phyloP scores from a whole-genome alignment of 2,888 invertebrate genomes.

The Macrophya annulata region DNA sequence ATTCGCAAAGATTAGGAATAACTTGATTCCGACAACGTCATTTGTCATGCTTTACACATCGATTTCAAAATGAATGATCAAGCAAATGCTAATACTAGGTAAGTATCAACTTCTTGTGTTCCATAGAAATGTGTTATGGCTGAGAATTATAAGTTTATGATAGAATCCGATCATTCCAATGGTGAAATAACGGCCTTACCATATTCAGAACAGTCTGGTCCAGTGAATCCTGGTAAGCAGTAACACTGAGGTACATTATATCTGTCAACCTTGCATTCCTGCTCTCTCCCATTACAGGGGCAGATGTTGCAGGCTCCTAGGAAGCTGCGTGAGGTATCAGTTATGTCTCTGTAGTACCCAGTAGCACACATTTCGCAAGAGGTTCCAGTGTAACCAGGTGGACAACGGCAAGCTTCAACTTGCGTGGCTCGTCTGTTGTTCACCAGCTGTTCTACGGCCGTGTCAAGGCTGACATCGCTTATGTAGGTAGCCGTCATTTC shows the following conservation, averaged over 20 bases:
- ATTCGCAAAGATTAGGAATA: neutral
- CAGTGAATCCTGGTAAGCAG: slow-evolving; percentile 87
- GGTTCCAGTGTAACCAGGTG: slow-evolving; percentile 89
- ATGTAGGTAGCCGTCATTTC: slow-evolving; percentile 86
- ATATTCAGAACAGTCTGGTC: slow-evolving; percentile 84
- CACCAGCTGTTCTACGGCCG: slow-evolving; percentile 85
- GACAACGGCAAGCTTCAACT: slow-evolving; percentile 94
- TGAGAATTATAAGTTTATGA: neutral
- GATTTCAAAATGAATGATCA: neutral
- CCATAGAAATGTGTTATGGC: neutral
- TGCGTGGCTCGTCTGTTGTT: slow-evolving; percentile 86
- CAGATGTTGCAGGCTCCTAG: slow-evolving; percentile 86
- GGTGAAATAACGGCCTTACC: slow-evolving; percentile 77
- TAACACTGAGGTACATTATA: slow-evolving; percentile 83
- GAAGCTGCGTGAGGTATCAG: slow-evolving; percentile 80
- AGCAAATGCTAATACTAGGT: neutral
- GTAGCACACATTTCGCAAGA: slow-evolving; percentile 91
- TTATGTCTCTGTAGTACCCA: slow-evolving; percentile 87
- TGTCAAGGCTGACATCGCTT: slow-evolving; percentile 93
- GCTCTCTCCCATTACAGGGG: slow-evolving; percentile 89
- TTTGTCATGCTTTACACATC: neutral
- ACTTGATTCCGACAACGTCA: neutral
- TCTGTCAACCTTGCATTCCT: slow-evolving; percentile 84
- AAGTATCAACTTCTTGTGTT: neutral
- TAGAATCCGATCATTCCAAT: neutral